Conservation (phyloP, 2,113 vertebrate genomes). For the Pavo muticus region DNA sequence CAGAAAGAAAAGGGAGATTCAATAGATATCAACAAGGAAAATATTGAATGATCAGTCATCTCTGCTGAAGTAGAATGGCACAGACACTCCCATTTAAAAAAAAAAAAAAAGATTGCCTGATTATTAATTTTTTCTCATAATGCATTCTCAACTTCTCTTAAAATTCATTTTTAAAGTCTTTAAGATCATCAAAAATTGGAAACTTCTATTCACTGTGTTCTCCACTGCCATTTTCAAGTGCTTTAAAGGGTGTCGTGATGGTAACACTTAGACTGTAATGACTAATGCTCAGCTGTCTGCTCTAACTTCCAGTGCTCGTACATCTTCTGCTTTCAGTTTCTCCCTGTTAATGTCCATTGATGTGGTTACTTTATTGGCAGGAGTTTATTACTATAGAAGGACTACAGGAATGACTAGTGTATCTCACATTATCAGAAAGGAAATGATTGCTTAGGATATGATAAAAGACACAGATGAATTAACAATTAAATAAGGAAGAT, state of each 20-base stretch:
- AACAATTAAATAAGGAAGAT: neutral
- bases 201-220: neutral
- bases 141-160: neutral
- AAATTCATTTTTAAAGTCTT: neutral
- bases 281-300: neutral
- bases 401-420: neutral
- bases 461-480: neutral
- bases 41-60: conserved; percentile 39
- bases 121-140: neutral
- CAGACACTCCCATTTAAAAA: neutral
- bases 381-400: neutral
- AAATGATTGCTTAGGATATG: neutral
- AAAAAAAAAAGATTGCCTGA: neutral
- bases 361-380: neutral
- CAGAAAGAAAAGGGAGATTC: neutral
- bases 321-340: neutral
- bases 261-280: neutral
- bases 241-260: neutral
- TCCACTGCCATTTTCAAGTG: neutral
- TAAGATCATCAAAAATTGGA: neutral
- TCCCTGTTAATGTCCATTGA: neutral
- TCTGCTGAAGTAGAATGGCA: neutral
- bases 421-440: neutral
- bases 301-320: neutral
- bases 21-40: neutral